These are phyloP conservation scores for Euphonia xanthogaster DNA, from an alignment of 2,797 vertebrate genomes.

Conservation along the genomic window DNA sequence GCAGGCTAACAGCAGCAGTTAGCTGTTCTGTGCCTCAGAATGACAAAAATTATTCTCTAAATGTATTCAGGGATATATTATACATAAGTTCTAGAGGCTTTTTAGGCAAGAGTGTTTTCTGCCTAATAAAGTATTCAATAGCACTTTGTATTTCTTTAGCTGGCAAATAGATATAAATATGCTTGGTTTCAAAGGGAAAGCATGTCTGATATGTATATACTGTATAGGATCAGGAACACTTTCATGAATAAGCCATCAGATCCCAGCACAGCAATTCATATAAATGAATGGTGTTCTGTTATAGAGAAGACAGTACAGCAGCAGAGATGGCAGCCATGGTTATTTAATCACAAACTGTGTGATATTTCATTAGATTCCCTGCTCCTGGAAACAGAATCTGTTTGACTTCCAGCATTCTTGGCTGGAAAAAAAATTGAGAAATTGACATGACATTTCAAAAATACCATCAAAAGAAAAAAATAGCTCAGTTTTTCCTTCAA, in stretches of 20 bases:
- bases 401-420: not conserved
- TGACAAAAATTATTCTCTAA: conserved; percentile 18
- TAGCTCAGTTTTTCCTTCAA: not conserved
- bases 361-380: not conserved
- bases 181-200: not conserved
- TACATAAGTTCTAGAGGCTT: not conserved
- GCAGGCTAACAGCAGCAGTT: not conserved
- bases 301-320: not conserved
- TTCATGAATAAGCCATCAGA: not conserved
- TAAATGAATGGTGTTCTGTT: not conserved
- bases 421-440: not conserved
- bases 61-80: conserved; percentile 12
- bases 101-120: conserved; percentile 23
- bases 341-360: not conserved
- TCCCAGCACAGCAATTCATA: not conserved
- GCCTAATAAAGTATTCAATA: conserved; percentile 29
- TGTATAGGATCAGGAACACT: not conserved
- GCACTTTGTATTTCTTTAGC: conserved; percentile 12
- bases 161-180: conserved; percentile 12
- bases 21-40: not conserved
- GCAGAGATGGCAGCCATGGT: not conserved
- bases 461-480: not conserved
- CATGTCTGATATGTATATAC: not conserved
- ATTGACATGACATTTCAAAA: not conserved
- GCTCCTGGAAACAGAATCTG: not conserved